A percentile compares a stretch with the other conserved stretches of the same genome.
phyloP scores from a whole-genome alignment of 2,888 invertebrate species.

The Parapristionchus giblindavisi region DNA sequence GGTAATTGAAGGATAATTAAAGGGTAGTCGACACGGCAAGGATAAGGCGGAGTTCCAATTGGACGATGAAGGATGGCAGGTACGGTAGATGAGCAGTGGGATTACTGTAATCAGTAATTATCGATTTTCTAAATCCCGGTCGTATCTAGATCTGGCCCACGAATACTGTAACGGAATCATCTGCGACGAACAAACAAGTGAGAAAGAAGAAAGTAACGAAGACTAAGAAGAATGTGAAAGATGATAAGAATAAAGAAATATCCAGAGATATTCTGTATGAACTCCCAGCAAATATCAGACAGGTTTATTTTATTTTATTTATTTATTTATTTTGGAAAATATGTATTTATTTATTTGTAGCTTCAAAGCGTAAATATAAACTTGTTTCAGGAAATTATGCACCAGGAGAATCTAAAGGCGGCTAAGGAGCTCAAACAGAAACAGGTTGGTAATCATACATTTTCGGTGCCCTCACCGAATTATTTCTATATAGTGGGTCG shows the following conservation, averaged over 20 bases:
- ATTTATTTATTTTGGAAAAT: too few relatives aligned
- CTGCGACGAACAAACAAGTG: neutral
- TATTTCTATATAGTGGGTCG: too few relatives aligned
- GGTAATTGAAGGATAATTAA: too few relatives aligned
- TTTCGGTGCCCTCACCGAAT: too few relatives aligned
- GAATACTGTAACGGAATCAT: neutral
- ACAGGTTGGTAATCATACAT: neutral
- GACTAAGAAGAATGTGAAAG: too few relatives aligned
- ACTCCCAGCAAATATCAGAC: constrained; percentile 1
- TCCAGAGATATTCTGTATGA: neutral
- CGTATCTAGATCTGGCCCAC: neutral
- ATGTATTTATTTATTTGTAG: neutral
- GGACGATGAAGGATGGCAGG: constrained; percentile 38
- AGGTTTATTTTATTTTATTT: neutral
- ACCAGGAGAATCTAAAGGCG: constrained; percentile 7
- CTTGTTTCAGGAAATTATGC: constrained; percentile 16
- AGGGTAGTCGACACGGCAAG: too few relatives aligned
- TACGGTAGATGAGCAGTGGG: constrained; percentile 17
- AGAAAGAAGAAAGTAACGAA: too few relatives aligned
- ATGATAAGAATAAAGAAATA: neutral
- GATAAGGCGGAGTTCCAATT: constrained; percentile 13
- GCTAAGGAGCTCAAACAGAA: constrained; percentile 33
- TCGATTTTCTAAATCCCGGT: neutral
- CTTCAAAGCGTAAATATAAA: neutral
- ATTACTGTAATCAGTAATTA: neutral